phyloP scores from a whole-genome alignment of 92 coral and sea anemone species.

The Phenganax marumi region DNA sequence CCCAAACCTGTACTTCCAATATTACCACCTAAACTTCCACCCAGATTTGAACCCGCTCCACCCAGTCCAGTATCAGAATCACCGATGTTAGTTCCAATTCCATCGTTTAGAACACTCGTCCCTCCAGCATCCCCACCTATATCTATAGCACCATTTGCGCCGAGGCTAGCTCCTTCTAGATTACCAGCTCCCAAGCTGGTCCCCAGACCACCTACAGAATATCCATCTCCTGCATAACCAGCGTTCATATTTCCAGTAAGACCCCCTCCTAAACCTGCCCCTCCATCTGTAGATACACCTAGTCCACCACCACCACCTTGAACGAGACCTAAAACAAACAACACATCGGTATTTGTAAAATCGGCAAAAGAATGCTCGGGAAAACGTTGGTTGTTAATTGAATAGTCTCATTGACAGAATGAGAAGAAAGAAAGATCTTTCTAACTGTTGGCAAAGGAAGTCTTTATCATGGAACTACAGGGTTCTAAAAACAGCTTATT shows the following conservation, averaged over 20 bases:
- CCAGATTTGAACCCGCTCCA: neutral
- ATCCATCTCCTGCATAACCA: neutral
- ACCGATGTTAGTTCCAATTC: neutral
- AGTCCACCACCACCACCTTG: constrained; percentile 31
- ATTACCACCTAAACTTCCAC: constrained; percentile 1
- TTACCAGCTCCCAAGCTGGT: neutral
- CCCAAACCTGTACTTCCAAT: constrained; percentile 11
- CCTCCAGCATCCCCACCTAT: neutral
- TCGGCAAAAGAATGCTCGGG: neutral
- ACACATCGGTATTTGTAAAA: neutral
- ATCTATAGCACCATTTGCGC: neutral
- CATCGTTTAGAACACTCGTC: constrained; percentile 6
- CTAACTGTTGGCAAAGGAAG: too few relatives aligned
- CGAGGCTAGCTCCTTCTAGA: constrained; percentile 1
- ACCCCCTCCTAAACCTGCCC: constrained; percentile 1
- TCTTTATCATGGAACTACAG: too few relatives aligned
- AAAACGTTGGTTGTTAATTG: neutral
- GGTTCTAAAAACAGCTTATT: too few relatives aligned
- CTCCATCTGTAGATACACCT: neutral
- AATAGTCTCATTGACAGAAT: too few relatives aligned
- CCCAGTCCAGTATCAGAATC: constrained; percentile 12
- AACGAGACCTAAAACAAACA: constrained; percentile 8
- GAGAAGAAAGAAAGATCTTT: too few relatives aligned
- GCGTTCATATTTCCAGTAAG: too few relatives aligned
- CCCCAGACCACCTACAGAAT: neutral